These are phyloP conservation scores for Cinclus cinclus DNA, from an alignment of 2,113 vertebrate species.

Conservation along the genomic window DNA sequence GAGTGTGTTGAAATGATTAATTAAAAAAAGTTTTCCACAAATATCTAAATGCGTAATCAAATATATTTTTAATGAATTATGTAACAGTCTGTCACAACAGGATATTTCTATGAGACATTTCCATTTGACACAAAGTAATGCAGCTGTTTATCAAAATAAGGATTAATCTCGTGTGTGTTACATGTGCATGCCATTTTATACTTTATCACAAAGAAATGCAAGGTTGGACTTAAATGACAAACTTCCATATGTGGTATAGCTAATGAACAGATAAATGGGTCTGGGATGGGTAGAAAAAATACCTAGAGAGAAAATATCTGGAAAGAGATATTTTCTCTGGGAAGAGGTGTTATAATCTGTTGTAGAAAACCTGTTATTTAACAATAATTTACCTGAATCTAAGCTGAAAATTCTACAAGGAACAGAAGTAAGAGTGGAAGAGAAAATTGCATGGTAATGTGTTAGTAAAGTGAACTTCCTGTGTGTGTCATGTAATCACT, in stretches of 20 bases:
- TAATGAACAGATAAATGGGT: neutral
- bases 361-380: neutral
- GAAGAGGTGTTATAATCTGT: neutral
- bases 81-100: slow-evolving; percentile 15
- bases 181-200: neutral
- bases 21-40: slow-evolving; percentile 6
- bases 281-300: neutral
- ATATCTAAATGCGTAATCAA: slow-evolving; percentile 3
- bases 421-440: neutral
- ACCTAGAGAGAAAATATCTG: neutral
- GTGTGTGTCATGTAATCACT: neutral
- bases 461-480: neutral
- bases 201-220: neutral
- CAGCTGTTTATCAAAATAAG: slow-evolving; percentile 13
- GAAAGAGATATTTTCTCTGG: neutral
- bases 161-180: neutral
- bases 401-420: neutral
- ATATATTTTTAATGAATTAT: slow-evolving; percentile 28
- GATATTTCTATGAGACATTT: slow-evolving; percentile 28
- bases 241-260: neutral
- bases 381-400: neutral
- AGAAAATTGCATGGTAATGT: neutral
- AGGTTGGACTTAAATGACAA: neutral
- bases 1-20: neutral
- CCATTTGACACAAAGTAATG: neutral